Evolutionary conservation across 1,140 invertebrate genomes (phyloP).

Genomic region (Tribolium madens): DNA sequence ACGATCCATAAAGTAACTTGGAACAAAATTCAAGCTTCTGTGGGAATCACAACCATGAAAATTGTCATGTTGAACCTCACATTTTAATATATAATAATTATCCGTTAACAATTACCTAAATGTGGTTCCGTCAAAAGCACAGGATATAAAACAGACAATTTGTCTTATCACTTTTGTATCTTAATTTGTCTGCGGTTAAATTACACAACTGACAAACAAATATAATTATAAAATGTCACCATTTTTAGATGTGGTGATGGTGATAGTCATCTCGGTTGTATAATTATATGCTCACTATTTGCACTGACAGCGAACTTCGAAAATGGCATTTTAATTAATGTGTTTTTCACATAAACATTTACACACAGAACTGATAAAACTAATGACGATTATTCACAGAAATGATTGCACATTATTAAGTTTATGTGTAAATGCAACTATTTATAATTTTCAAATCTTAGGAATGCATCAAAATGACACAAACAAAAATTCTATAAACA

Average conservation of each 20-base stretch:
- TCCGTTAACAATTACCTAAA: constrained; percentile 41
- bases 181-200: constrained; percentile 53
- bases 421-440: not conserved
- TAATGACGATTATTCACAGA: constrained; percentile 11
- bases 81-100: constrained; percentile 42
- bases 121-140: constrained; percentile 36
- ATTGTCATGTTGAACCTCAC: not conserved
- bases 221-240: constrained; percentile 55
- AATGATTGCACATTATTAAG: not conserved
- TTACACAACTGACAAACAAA: constrained; percentile 45
- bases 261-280: constrained; percentile 11
- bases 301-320: constrained; percentile 39
- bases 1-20: not conserved
- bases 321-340: constrained; percentile 49
- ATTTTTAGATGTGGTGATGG: constrained; percentile 46
- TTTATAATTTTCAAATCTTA: too few species aligned
- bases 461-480: too few species aligned
- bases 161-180: constrained; percentile 55
- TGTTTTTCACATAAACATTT: constrained; percentile 38
- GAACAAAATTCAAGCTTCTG: not conserved
- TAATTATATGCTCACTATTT: constrained; percentile 37
- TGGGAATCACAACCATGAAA: constrained; percentile 1
- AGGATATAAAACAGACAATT: constrained; percentile 52
- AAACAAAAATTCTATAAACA: too few species aligned
- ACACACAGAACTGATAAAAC: constrained; percentile 21